Evolutionary conservation across 1,140 invertebrate genomes (phyloP).

Genomic region (Eumeta japonica): DNA sequence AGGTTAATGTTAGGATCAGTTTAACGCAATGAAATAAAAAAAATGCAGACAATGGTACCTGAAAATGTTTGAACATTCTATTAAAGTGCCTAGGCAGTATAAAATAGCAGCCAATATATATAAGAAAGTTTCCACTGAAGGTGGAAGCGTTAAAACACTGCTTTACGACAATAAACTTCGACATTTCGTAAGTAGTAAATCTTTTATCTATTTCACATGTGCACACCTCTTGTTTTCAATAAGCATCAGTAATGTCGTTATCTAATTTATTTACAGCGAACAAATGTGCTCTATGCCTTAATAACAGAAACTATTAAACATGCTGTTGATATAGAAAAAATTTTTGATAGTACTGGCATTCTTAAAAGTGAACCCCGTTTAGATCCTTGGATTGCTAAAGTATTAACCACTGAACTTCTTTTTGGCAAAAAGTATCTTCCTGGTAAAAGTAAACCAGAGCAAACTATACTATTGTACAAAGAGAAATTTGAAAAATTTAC

Average conservation of each 20-base stretch:
- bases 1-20: too few relatives aligned
- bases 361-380: constrained; percentile 68
- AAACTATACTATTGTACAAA: constrained; percentile 67
- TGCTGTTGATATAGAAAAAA: constrained; percentile 61
- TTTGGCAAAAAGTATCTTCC: constrained; percentile 73
- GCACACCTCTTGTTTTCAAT: constrained; percentile 1
- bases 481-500: constrained; percentile 46
- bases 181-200: constrained; percentile 41
- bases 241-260: not conserved
- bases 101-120: constrained; percentile 69
- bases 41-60: too few relatives aligned
- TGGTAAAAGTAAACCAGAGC: constrained; percentile 67
- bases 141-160: constrained; percentile 70
- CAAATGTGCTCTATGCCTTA: constrained; percentile 69
- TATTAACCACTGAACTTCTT: constrained; percentile 79
- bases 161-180: constrained; percentile 68
- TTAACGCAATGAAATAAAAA: too few relatives aligned
- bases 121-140: constrained; percentile 65
- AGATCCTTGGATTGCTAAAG: constrained; percentile 68
- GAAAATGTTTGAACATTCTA: constrained; percentile 67
- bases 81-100: constrained; percentile 76
- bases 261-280: constrained; percentile 62
- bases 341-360: constrained; percentile 64
- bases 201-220: constrained; percentile 43
- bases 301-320: constrained; percentile 72